A percentile compares a stretch with the other conserved stretches of the same genome.
Conservation (phyloP, 1,140 invertebrate genomes). For the Drosophila teissieri region DNA sequence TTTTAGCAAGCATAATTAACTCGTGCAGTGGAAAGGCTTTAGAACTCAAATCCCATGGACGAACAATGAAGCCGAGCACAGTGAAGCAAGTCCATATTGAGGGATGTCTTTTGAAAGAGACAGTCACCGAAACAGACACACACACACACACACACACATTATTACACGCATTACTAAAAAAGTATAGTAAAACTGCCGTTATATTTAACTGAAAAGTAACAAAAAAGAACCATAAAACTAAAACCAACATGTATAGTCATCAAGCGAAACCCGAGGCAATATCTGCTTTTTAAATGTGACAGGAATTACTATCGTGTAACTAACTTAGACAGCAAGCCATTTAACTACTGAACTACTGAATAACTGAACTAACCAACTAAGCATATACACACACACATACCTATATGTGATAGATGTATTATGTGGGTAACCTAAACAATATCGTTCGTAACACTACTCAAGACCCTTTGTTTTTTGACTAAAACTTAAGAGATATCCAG, state of each 20-base stretch:
- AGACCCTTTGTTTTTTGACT: conserved; percentile 41
- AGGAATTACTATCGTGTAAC: conserved; percentile 19
- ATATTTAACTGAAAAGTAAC: conserved; percentile 45
- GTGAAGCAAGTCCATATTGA: conserved; percentile 8
- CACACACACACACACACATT: conserved; percentile 8
- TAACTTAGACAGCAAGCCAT: conserved; percentile 15
- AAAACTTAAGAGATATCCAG: conserved; percentile 28
- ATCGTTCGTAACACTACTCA: conserved; percentile 7
- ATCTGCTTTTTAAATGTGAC: conserved; percentile 56
- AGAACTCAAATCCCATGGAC: not conserved
- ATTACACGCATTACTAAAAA: conserved; percentile 24
- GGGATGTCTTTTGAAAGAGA: not conserved
- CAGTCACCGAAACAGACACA: conserved; percentile 9
- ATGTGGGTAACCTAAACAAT: conserved; percentile 21
- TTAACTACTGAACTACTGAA: conserved; percentile 27
- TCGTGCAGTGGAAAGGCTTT: not conserved
- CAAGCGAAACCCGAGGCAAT: conserved; percentile 18
- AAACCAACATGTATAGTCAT: conserved; percentile 54
- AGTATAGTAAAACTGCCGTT: conserved; percentile 72
- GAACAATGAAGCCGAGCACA: not conserved
- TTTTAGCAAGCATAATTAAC: not conserved
- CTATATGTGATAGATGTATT: conserved; percentile 30
- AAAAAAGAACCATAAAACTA: not conserved
- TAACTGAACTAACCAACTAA: conserved; percentile 42
- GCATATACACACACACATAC: conserved; percentile 10